phyloP scores from a whole-genome alignment of 2,797 vertebrate genomes.

The Sternotherus odoratus region DNA sequence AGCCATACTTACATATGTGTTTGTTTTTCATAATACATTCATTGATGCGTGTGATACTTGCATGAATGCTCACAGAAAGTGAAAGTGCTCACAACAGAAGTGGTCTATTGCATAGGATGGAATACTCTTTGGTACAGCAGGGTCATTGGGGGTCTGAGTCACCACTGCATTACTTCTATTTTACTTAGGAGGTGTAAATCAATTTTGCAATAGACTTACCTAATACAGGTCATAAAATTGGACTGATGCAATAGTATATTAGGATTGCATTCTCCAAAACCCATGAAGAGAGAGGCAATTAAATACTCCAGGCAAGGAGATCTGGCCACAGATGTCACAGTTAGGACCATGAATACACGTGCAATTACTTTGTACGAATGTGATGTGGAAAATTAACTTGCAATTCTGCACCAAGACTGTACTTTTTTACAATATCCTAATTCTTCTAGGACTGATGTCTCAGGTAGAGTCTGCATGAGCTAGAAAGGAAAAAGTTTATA shows the following conservation, averaged over 20 bases:
- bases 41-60: neutral
- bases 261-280: neutral
- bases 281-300: neutral
- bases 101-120: neutral
- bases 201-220: neutral
- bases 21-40: no score
- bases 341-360: neutral
- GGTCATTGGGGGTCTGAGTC: neutral
- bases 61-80: neutral
- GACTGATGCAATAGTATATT: neutral
- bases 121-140: neutral
- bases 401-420: neutral
- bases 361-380: neutral
- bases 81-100: neutral
- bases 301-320: neutral
- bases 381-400: neutral
- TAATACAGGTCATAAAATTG: neutral
- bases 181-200: neutral
- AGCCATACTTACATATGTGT: neutral
- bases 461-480: neutral
- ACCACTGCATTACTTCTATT: neutral
- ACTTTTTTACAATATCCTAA: neutral
- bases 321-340: neutral
- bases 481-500: neutral
- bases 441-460: neutral